Percentiles rank a stretch among this genome's conserved stretches.
Evolutionary conservation across 2,113 vertebrate genomes (phyloP).

Genomic region (Gorsachius goisagi): DNA sequence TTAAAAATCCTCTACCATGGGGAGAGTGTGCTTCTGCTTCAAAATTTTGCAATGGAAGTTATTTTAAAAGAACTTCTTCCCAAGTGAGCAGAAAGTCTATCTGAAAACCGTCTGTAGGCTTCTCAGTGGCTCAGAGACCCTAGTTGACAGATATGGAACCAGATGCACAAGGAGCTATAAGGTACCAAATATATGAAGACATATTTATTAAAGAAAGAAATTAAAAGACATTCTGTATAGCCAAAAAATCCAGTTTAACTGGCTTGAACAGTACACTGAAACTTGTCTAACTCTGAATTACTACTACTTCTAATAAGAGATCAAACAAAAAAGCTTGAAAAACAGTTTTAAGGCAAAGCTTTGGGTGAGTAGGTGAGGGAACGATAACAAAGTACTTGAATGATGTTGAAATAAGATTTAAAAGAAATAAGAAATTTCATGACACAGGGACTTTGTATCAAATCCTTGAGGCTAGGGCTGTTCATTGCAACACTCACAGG

Average conservation of each 20-base stretch:
- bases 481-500: neutral
- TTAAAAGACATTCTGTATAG: neutral
- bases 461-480: neutral
- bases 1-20: neutral
- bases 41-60: neutral
- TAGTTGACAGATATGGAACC: neutral
- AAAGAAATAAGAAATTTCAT: neutral
- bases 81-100: neutral
- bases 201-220: constrained; percentile 36
- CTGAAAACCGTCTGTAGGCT: neutral
- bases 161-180: neutral
- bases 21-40: neutral
- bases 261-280: constrained; percentile 3
- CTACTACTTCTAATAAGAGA: neutral
- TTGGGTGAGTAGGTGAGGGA: neutral
- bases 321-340: neutral
- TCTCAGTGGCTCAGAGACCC: neutral
- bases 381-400: neutral
- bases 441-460: neutral
- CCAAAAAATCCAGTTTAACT: neutral
- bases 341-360: constrained; percentile 23
- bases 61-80: neutral
- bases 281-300: neutral
- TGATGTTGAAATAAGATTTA: neutral
- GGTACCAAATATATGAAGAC: neutral